These are phyloP conservation scores for Allolobophora icterica DNA, from an alignment of 2,888 invertebrate species.

Conservation along the genomic window DNA sequence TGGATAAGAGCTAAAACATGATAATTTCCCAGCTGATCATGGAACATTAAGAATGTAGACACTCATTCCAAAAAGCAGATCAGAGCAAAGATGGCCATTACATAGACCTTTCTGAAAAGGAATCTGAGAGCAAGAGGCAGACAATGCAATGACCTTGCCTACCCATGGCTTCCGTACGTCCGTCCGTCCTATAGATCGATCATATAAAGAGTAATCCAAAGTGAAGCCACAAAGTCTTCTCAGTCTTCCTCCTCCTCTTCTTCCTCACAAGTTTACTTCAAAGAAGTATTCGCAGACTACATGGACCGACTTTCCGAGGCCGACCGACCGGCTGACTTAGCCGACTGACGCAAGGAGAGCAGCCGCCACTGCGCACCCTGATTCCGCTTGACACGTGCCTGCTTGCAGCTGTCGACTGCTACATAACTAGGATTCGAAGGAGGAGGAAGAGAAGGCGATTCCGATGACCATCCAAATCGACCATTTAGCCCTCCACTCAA, in stretches of 20 bases:
- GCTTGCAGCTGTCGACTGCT: background rate
- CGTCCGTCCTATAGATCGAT: background rate
- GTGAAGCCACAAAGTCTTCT: background rate
- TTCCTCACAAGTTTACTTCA: background rate
- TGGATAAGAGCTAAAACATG: no score
- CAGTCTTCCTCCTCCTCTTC: background rate
- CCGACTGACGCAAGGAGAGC: background rate
- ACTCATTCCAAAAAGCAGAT: no score
- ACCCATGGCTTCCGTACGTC: background rate
- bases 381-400: background rate
- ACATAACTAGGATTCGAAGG: background rate
- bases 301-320: background rate
- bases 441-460: background rate
- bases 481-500: background rate
- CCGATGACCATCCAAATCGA: background rate
- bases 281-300: background rate
- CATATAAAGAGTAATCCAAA: background rate
- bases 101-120: background rate
- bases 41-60: background rate
- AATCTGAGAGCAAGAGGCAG: no score
- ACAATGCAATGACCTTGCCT: background rate
- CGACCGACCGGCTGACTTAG: background rate
- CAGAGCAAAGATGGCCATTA: background rate
- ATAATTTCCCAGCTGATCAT: background rate
- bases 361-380: background rate